Conservation (phyloP, 2,888 invertebrate species). For the Agrochola litura region DNA sequence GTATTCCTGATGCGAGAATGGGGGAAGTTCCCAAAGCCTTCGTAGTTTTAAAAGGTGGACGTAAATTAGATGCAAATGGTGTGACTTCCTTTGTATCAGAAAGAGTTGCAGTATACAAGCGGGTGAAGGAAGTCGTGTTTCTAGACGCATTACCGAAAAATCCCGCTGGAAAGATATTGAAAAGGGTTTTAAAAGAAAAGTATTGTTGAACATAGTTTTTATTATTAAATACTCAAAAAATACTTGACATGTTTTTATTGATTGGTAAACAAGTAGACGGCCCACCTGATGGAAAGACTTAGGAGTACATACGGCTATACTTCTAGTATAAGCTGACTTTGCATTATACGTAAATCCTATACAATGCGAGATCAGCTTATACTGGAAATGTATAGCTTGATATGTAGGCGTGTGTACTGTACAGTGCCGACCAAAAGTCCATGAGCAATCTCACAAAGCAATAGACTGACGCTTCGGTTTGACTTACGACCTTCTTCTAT, state of each 20-base stretch:
- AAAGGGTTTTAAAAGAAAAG: slow-evolving; percentile 89
- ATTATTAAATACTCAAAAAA: neutral
- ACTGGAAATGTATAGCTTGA: no score
- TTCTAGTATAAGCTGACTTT: no score
- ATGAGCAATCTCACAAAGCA: no score
- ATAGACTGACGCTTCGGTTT: no score
- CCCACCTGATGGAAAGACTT: neutral
- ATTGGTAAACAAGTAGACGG: neutral
- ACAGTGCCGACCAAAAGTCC: no score
- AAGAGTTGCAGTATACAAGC: slow-evolving; percentile 94
- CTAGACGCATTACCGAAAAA: slow-evolving; percentile 93
- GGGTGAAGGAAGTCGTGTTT: slow-evolving; percentile 92
- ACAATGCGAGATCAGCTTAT: no score
- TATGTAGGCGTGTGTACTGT: no score
- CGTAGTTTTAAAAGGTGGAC: slow-evolving; percentile 90
- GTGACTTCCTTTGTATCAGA: slow-evolving; percentile 91
- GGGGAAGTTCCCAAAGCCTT: slow-evolving; percentile 95
- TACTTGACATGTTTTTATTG: neutral
- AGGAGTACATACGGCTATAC: no score
- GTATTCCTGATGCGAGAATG: slow-evolving; percentile 91
- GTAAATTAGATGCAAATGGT: slow-evolving; percentile 86
- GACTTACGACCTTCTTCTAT: no score
- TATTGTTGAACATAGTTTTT: slow-evolving; percentile 59
- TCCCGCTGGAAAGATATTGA: slow-evolving; percentile 93
- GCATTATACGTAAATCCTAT: no score